Percentiles rank a stretch among this genome's conserved stretches.
Conservation (phyloP, 2,797 vertebrate species). For the Triplophysa bombifrons region DNA sequence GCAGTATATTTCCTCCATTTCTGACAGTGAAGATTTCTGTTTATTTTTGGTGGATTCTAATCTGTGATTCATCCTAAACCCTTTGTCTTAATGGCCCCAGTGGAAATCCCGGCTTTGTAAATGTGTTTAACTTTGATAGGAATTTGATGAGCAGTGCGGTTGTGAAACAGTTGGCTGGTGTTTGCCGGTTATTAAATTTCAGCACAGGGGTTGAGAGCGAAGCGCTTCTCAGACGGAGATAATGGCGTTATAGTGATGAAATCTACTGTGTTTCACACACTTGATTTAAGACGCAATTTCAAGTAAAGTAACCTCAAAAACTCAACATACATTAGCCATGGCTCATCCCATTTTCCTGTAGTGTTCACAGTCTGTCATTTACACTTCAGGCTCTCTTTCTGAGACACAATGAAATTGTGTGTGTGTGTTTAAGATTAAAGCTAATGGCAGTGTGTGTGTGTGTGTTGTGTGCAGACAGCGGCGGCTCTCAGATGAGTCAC, state of each 20-base stretch:
- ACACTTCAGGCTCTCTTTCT: constrained; percentile 2
- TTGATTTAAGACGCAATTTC: constrained; percentile 24
- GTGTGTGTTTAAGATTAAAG: constrained; percentile 1
- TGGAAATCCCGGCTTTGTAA: constrained; percentile 22
- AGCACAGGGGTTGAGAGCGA: constrained; percentile 20
- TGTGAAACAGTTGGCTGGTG: constrained; percentile 37
- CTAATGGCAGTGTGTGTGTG: constrained; percentile 16
- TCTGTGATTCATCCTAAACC: background rate
- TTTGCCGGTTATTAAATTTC: constrained; percentile 34
- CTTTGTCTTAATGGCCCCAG: background rate
- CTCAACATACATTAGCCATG: constrained; percentile 36
- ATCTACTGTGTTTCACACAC: constrained; percentile 35
- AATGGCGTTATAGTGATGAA: constrained; percentile 29
- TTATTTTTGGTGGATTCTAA: background rate
- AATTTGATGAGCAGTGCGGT: constrained; percentile 33
- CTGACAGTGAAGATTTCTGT: background rate
- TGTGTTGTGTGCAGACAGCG: constrained; percentile 14
- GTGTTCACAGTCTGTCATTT: constrained; percentile 39
- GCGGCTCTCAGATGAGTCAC: constrained; percentile 29
- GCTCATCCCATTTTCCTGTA: constrained; percentile 21
- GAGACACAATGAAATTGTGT: constrained; percentile 11
- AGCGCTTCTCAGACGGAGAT: constrained; percentile 21
- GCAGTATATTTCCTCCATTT: background rate
- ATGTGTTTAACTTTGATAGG: constrained; percentile 38
- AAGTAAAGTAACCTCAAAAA: constrained; percentile 40